These are phyloP conservation scores for Drosophila aff. DNA, from an alignment of 1,140 invertebrate genomes.

Conservation along the genomic window DNA sequence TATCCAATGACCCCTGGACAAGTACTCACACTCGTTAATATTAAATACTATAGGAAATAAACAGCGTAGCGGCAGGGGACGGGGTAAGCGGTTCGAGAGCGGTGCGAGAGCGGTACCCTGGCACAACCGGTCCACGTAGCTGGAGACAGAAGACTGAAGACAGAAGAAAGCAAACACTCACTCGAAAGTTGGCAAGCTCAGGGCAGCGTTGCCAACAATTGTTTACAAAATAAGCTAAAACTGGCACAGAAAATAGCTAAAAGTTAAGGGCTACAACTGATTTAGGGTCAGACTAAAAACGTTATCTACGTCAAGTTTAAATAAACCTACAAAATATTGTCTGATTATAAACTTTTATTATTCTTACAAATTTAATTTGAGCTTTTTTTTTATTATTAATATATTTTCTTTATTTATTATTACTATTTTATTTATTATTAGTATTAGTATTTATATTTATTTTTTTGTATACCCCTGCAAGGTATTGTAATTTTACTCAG, in stretches of 20 bases:
- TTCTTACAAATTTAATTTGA: background rate
- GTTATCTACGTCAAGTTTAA: background rate
- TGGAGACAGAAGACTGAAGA: slow-evolving; percentile 28
- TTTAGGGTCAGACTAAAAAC: background rate
- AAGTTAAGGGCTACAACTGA: too few relatives aligned
- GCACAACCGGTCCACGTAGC: slow-evolving; percentile 19
- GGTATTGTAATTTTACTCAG: too few relatives aligned
- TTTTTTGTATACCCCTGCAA: too few relatives aligned
- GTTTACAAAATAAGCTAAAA: background rate
- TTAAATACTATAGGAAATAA: background rate
- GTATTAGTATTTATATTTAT: too few relatives aligned
- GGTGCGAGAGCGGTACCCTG: background rate
- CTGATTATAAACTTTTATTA: too few relatives aligned
- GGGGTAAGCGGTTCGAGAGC: background rate
- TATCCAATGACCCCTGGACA: slow-evolving; percentile 54
- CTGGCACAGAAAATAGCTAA: background rate
- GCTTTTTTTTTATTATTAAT: too few relatives aligned
- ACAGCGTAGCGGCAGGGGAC: background rate
- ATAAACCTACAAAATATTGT: too few relatives aligned
- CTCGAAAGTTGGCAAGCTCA: slow-evolving; percentile 16
- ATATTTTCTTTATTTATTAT: too few relatives aligned
- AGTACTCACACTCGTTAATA: slow-evolving; percentile 14
- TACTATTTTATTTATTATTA: too few relatives aligned
- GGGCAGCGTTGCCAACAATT: slow-evolving; percentile 12
- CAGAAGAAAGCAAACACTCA: slow-evolving; percentile 25